A percentile compares a stretch with the other conserved stretches of the same genome.
phyloP scores from a whole-genome alignment of 2,797 vertebrate species.

The Esox lucius region DNA sequence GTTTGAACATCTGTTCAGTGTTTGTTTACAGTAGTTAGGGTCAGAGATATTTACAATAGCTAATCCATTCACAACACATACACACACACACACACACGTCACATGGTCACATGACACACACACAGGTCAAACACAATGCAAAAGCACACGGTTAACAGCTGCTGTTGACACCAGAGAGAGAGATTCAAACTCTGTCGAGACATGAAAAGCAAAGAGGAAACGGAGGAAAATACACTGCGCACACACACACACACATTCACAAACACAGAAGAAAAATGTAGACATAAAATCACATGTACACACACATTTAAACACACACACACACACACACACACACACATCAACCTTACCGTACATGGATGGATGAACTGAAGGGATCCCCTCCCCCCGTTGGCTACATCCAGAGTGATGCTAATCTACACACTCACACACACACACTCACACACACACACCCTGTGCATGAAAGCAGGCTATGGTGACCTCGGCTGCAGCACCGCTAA shows the following conservation, averaged over 20 bases:
- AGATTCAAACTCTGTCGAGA: not conserved
- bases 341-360: constrained; percentile 55
- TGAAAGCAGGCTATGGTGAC: constrained; percentile 50
- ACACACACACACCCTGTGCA: constrained; percentile 25
- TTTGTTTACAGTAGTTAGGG: constrained; percentile 60
- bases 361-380: constrained; percentile 44
- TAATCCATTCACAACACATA: constrained; percentile 10
- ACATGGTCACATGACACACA: constrained; percentile 3
- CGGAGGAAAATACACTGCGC: not conserved
- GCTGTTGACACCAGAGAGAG: constrained; percentile 9
- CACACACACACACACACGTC: constrained; percentile 24
- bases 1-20: constrained; percentile 75
- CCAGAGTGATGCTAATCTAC: constrained; percentile 25
- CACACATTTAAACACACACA: constrained; percentile 14
- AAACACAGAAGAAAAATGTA: constrained; percentile 8
- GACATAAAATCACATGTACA: constrained; percentile 21
- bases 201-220: not conserved
- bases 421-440: constrained; percentile 27
- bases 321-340: constrained; percentile 20
- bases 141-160: constrained; percentile 8
- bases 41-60: not conserved
- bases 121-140: constrained; percentile 9
- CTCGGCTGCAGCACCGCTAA: constrained; percentile 43
- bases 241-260: constrained; percentile 13
- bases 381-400: constrained; percentile 32